A percentile compares a stretch with the other conserved stretches of the same genome.
These are phyloP conservation scores for Acanthopleura granulata DNA, from an alignment of 2,888 invertebrate species.

Conservation along the genomic window DNA sequence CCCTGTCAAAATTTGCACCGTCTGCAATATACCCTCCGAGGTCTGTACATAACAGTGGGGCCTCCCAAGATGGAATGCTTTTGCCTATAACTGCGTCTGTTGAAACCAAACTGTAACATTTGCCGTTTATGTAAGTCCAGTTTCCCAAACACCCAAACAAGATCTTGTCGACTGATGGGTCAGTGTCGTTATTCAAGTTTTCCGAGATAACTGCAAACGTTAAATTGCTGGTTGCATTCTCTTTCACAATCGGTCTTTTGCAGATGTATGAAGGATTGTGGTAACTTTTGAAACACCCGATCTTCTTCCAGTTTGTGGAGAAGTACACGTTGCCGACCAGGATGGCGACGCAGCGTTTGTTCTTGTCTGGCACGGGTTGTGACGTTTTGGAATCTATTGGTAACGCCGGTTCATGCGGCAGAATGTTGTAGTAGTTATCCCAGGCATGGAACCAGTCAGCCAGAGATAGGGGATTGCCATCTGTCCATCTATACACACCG, in stretches of 20 bases:
- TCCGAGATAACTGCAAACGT: too few relatives aligned
- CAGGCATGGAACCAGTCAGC: constrained; percentile 9
- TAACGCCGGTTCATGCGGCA: background rate
- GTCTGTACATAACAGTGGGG: background rate
- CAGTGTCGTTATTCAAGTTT: too few relatives aligned
- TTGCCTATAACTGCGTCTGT: too few relatives aligned
- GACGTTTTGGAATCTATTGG: too few relatives aligned
- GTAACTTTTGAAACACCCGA: background rate
- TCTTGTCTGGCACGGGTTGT: background rate
- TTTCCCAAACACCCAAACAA: too few relatives aligned
- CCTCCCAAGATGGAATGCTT: too few relatives aligned
- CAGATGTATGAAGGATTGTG: background rate
- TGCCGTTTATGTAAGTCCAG: too few relatives aligned
- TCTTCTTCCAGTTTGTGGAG: constrained; percentile 16
- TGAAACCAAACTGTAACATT: too few relatives aligned
- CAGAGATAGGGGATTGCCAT: constrained; percentile 16
- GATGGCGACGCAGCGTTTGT: background rate
- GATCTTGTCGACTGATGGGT: too few relatives aligned
- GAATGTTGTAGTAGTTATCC: background rate
- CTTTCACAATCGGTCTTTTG: background rate
- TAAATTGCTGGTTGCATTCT: too few relatives aligned
- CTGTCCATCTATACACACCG: constrained; percentile 1
- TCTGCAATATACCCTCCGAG: background rate
- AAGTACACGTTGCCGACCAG: background rate
- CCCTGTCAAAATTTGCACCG: background rate